Evolutionary conservation across 92 coral and sea anemone genomes (phyloP).

Genomic region (Porites cylindrica): DNA sequence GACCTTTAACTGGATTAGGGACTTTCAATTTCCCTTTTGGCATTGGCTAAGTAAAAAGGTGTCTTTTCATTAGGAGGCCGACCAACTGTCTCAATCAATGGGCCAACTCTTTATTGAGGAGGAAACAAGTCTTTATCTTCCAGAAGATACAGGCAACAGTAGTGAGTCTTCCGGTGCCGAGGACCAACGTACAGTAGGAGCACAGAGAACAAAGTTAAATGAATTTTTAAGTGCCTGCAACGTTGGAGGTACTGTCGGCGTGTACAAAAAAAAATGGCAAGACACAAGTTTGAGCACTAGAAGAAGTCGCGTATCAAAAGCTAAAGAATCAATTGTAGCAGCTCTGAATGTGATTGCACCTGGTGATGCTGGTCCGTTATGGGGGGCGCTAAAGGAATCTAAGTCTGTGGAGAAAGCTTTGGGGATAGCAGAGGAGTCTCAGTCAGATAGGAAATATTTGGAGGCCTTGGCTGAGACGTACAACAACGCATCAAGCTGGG

Average conservation of each 20-base stretch:
- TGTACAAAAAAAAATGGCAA: conserved; percentile 61
- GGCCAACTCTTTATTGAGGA: no score
- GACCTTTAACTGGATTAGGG: no score
- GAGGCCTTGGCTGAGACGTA: conserved; percentile 14
- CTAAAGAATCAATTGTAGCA: conserved; percentile 49
- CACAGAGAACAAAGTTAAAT: conserved; percentile 6
- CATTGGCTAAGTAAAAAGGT: no score
- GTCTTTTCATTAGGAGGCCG: no score
- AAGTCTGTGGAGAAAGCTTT: conserved; percentile 1
- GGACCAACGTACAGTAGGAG: no score
- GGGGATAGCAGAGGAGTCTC: not conserved
- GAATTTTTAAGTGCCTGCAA: conserved; percentile 28
- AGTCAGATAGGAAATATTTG: conserved; percentile 9
- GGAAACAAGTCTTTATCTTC: no score
- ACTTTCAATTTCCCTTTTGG: no score
- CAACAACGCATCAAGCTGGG: conserved; percentile 7
- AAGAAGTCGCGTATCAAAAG: conserved; percentile 41
- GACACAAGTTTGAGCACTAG: conserved; percentile 56
- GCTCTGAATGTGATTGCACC: conserved; percentile 67
- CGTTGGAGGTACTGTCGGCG: conserved; percentile 34
- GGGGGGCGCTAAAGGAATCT: conserved; percentile 11
- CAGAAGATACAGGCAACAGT: no score
- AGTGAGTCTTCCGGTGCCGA: no score
- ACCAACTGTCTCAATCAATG: no score
- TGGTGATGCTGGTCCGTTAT: conserved; percentile 26